Percentiles rank a stretch among this genome's conserved stretches.
Conservation (phyloP, 2,113 vertebrate species). For the Physeter macrocephalus region DNA sequence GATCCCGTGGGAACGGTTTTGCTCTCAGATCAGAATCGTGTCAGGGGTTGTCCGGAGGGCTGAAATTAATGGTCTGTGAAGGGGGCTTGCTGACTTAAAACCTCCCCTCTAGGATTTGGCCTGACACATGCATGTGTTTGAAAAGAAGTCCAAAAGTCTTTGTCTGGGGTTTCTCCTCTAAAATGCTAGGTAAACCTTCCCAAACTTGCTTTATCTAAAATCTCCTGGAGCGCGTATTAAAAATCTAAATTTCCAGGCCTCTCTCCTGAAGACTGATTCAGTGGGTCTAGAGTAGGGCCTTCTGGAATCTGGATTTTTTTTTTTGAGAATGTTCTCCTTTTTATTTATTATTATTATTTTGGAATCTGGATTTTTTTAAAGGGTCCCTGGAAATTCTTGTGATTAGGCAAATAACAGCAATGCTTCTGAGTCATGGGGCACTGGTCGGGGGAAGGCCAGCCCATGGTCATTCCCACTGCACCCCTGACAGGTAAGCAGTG, state of each 20-base stretch:
- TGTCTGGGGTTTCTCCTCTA: not conserved
- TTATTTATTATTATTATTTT: no score
- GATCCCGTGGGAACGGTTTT: not conserved
- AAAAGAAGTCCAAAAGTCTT: not conserved
- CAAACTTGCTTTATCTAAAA: not conserved
- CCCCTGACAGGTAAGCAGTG: not conserved
- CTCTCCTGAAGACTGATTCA: not conserved
- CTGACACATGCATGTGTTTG: rapidly evolving
- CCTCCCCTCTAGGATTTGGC: not conserved
- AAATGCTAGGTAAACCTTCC: not conserved
- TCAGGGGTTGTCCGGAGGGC: not conserved
- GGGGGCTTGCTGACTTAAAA: not conserved
- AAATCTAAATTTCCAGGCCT: not conserved
- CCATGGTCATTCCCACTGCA: not conserved
- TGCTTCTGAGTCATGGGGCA: not conserved
- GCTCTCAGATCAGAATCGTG: not conserved
- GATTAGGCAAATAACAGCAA: not conserved
- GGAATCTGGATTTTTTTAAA: not conserved
- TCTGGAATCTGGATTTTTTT: not conserved
- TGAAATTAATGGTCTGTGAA: not conserved
- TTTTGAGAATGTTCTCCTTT: not conserved
- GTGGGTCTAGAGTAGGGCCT: not conserved
- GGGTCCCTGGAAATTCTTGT: not conserved
- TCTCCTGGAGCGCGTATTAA: not conserved
- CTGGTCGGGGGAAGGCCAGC: no score